Evolutionary conservation across 2,113 vertebrate genomes (phyloP), one percentile per base, ranked within the genome.

Genomic region (Equus quagga): DNA sequence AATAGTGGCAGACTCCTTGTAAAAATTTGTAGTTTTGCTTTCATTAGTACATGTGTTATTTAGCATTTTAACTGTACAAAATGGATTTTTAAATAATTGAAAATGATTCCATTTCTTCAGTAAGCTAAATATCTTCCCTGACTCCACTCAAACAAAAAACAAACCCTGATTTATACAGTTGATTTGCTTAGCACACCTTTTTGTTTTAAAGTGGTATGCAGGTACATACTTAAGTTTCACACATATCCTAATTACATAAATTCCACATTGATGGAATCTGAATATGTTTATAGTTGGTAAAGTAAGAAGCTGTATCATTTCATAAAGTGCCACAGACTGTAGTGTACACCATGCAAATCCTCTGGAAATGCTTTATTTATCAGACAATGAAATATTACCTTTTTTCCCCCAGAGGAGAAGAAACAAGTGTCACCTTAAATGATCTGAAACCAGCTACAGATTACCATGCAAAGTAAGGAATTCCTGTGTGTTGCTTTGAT

Each of bases 391-490:
- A 91, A 82, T 96, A 56, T 51, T 91, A 26, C 49, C 24, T 46
- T 94, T 90, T 98, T 83, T 26, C 91, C 96, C 11, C 31, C 96
- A 99, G 99, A 96, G 99, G 99, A 97, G 99, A 99, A 98, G 99
- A 99, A 98, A 98, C 99, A 96, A 99, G 98, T 98, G 98, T 99
- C 98, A 99, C 99, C 98, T 99, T 99, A 98, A 99, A 99, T 98
- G 99, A 99, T 98, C 99, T 99, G 98, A 99, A 99, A 98, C 99
- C 99, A 99, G 99, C 99, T 98, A 99, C 99, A 87, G 99, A 99
- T 98, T 99, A 99, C 98, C 99, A 99, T 91, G 99, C 99, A 99
- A 99, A 99, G 99, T 99, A 97, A 98, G 99, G 95, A 95, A 41
- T 12, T 64, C 28, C 56, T 70, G 9, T 2, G 17, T 80, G 54